phyloP scores from a whole-genome alignment of 2,888 invertebrate genomes.

The Orgyia antiqua region DNA sequence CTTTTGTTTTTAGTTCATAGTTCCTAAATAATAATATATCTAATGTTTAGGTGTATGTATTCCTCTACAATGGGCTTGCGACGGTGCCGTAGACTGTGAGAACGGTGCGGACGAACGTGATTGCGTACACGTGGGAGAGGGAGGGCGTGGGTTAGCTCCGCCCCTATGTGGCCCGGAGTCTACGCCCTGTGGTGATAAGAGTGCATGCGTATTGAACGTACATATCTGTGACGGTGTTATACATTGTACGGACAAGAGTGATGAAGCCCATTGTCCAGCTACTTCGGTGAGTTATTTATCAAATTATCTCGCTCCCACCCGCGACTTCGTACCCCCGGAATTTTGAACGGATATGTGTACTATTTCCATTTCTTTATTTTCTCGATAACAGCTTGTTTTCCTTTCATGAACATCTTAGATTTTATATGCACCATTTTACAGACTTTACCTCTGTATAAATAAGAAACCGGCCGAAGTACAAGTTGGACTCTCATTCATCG shows the following conservation, averaged over 20 bases:
- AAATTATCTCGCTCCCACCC: too few species aligned
- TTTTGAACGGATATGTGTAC: too few species aligned
- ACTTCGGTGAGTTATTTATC: constrained; percentile 15
- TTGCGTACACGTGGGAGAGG: constrained; percentile 29
- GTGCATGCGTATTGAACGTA: constrained; percentile 61
- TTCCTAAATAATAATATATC: too few species aligned
- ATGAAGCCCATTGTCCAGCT: constrained; percentile 76
- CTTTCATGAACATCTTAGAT: too few species aligned
- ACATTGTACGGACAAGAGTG: constrained; percentile 84
- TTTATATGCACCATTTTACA: too few species aligned
- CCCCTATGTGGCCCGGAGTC: constrained; percentile 19
- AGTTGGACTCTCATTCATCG: too few species aligned
- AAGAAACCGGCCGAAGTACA: too few species aligned
- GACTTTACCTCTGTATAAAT: too few species aligned
- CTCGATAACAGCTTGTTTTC: too few species aligned
- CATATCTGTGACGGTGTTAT: constrained; percentile 87
- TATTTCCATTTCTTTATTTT: too few species aligned
- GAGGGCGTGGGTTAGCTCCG: constrained; percentile 15
- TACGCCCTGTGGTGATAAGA: constrained; percentile 23
- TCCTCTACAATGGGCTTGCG: constrained; percentile 87
- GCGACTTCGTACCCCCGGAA: neutral
- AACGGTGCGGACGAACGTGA: constrained; percentile 87
- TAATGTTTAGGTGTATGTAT: constrained; percentile 91
- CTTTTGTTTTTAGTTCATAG: too few species aligned
- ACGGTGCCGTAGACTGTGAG: constrained; percentile 88